These are phyloP conservation scores for Thunnus maccoyii DNA, from an alignment of 2,113 vertebrate species.

Conservation along the genomic window DNA sequence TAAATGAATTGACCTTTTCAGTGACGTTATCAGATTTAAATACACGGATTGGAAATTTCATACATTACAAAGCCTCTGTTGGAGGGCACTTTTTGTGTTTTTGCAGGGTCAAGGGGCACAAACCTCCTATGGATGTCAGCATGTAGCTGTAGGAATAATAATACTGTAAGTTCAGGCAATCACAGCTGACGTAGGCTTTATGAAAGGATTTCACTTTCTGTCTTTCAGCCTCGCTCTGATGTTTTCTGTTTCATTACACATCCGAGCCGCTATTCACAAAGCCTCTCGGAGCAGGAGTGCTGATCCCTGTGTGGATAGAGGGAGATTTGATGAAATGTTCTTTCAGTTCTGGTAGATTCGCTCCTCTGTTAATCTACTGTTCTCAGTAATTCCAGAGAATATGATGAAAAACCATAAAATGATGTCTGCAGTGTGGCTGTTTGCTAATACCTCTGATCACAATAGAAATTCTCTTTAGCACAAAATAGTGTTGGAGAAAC, in stretches of 20 bases:
- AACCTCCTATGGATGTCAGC: slow-evolving; percentile 6
- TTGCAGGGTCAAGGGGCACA: background rate
- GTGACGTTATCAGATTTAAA: too few species aligned
- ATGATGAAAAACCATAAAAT: slow-evolving; percentile 35
- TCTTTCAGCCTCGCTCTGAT: slow-evolving; percentile 48
- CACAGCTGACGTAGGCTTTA: slow-evolving; percentile 40
- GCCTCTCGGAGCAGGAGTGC: slow-evolving; percentile 53
- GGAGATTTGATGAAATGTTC: slow-evolving; percentile 50
- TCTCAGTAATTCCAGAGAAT: slow-evolving; percentile 47
- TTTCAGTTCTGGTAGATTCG: slow-evolving; percentile 37
- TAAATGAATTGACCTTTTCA: background rate
- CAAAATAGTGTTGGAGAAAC: slow-evolving; percentile 1
- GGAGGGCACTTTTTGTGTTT: background rate
- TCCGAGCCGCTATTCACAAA: slow-evolving; percentile 47
- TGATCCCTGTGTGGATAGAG: slow-evolving; percentile 36
- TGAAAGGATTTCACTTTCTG: slow-evolving; percentile 66
- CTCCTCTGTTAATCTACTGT: slow-evolving; percentile 57
- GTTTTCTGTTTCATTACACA: slow-evolving; percentile 63
- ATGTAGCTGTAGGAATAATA: slow-evolving; percentile 22
- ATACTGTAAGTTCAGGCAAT: slow-evolving; percentile 17
- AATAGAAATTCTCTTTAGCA: slow-evolving; percentile 19
- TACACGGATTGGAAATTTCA: background rate
- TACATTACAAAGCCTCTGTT: background rate
- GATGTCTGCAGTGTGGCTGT: slow-evolving; percentile 17
- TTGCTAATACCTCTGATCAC: slow-evolving; percentile 29